Base-by-base conservation (phyloP, 1,140 invertebrate species). In the Rhagoletis pomonella region DNA sequence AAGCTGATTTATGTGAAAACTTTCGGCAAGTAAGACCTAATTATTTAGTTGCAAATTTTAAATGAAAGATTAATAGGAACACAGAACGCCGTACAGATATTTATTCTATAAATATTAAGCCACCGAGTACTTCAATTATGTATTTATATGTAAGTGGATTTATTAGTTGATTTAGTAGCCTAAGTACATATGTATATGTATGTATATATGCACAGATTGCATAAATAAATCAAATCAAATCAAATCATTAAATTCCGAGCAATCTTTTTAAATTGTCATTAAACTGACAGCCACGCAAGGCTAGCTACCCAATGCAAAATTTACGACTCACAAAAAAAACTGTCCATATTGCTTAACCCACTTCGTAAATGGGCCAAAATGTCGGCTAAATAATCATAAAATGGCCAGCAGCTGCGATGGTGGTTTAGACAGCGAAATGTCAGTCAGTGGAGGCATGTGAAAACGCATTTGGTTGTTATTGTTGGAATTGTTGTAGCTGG, bases 361-460 rank as follows among this genome's bases (percentile, higher is more conserved):
- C n/a, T 81, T 67, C 29, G n/a, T 58, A 81, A 81, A 81, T 81
- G 19, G 73, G 14, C 73, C 73, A 81, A 55, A 81, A 81, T 81
- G 73, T 81, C 73, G 47, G 14, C 47, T 81, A 81, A 55, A 81
- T 58, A 81, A 81, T 81, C 73, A 55, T 81, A 81, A 81, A 81
- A 81, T 81, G 73, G 73, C 73, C 47, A 81, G 17, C 73, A 81
- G 47, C 73, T 2, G n/a, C 47, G 44, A 81, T 81, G 73, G 17
- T 81, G n/a, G 73, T 58, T 81, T 81, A 50, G 73, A 55, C 73
- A 81, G 73, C 73, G 9, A 81, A 81, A 81, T 81, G 73, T 81
- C 73, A 81, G 73, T 55, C 73, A 81, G 55, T 81, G 55, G 47
- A 81, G 3, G 44, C 73, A 81, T 55, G 17, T 81, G 17, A 81